Conservation (phyloP, 2,113 vertebrate genomes). For the Panthera leo region DNA sequence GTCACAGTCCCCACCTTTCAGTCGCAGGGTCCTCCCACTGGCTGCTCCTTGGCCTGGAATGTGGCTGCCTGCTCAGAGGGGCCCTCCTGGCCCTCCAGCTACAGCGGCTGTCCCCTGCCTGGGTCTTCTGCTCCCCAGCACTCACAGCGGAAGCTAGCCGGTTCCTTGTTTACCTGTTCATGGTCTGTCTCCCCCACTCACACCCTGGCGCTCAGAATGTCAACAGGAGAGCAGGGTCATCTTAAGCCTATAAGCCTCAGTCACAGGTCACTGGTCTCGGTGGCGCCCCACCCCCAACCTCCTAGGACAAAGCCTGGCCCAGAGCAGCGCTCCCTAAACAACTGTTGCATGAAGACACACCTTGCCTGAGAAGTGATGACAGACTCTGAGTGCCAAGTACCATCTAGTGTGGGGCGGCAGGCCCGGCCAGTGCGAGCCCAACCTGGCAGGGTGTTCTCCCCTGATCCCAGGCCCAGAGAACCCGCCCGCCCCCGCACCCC, state of each 20-base stretch:
- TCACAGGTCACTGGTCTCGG: neutral
- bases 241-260: neutral
- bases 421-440: neutral
- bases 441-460: neutral
- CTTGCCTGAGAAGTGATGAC: neutral
- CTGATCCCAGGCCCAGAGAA: neutral
- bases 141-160: neutral
- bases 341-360: neutral
- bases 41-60: neutral
- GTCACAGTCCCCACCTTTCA: neutral
- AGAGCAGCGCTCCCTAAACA: neutral
- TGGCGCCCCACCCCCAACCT: neutral
- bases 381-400: neutral
- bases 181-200: neutral
- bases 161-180: neutral
- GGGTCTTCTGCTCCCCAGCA: rapidly evolving
- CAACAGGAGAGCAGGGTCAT: slow-evolving; percentile 11
- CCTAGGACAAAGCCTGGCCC: neutral
- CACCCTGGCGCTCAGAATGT: neutral
- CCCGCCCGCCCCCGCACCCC: no score
- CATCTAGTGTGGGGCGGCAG: neutral
- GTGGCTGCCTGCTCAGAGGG: neutral
- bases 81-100: neutral
- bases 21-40: neutral
- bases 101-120: neutral